Conservation (phyloP, 2,797 vertebrate genomes). For the Sebastes flavidus region DNA sequence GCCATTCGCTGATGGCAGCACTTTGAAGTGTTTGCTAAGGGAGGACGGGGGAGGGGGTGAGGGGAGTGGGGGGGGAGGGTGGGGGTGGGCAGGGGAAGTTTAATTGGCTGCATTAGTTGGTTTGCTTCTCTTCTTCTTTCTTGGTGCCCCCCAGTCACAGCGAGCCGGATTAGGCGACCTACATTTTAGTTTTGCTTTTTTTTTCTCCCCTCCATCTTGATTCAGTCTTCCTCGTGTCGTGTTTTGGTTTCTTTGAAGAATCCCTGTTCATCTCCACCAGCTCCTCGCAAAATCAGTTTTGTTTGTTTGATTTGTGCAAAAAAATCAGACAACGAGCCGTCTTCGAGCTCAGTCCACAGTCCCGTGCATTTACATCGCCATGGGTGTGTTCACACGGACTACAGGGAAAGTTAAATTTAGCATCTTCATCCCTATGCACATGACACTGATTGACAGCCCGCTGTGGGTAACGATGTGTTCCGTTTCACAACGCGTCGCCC, state of each 20-base stretch:
- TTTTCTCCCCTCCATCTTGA: not conserved
- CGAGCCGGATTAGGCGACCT: conserved; percentile 53
- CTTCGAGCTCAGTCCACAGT: conserved; percentile 13
- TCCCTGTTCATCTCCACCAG: not conserved
- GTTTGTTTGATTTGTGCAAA: not conserved
- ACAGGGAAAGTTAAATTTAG: conserved; percentile 64
- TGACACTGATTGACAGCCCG: conserved; percentile 70
- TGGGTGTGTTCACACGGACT: conserved; percentile 20
- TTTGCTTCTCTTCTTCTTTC: conserved; percentile 53
- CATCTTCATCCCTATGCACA: conserved; percentile 41
- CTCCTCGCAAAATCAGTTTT: conserved; percentile 3
- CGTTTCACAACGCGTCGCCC: conserved; percentile 57
- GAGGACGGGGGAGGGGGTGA: too few relatives aligned
- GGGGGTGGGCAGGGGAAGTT: conserved; percentile 17
- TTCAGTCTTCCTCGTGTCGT: conserved; percentile 14
- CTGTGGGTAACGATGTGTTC: conserved; percentile 69
- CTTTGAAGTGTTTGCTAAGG: conserved; percentile 69
- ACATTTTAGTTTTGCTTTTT: conserved; percentile 42
- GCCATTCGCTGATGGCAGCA: conserved; percentile 74
- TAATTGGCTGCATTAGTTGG: conserved; percentile 73
- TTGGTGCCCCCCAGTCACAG: conserved; percentile 49
- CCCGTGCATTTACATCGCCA: conserved; percentile 28
- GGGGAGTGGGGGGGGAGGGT: too few relatives aligned
- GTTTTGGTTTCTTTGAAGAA: conserved; percentile 23
- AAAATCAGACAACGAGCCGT: not conserved